These are phyloP conservation scores for Chironomus striatipennis DNA, from an alignment of 1,140 invertebrate genomes.

Conservation along the genomic window DNA sequence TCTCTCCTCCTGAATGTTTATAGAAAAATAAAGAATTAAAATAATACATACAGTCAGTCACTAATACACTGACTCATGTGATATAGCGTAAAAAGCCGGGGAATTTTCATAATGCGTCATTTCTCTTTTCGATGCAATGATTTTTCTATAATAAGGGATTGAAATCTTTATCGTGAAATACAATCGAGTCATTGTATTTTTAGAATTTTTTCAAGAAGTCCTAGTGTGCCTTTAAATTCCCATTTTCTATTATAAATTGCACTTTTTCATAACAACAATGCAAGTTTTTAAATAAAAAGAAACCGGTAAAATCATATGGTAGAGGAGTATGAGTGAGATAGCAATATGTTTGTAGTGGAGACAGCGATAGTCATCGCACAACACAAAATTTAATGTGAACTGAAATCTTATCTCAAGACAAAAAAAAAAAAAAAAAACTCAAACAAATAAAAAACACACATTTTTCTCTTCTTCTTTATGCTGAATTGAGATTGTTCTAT, in stretches of 20 bases:
- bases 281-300: background rate
- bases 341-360: background rate
- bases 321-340: background rate
- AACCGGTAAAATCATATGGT: constrained; percentile 13
- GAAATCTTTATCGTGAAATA: too few species aligned
- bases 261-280: too few species aligned
- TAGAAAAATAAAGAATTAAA: constrained; percentile 21
- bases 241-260: too few species aligned
- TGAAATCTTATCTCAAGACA: background rate
- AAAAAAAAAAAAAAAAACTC: too few species aligned
- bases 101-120: constrained; percentile 16
- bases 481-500: background rate
- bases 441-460: background rate
- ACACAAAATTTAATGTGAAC: too few species aligned
- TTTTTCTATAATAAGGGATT: background rate
- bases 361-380: too few species aligned
- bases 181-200: too few species aligned
- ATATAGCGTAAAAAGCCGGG: constrained; percentile 17
- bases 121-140: background rate
- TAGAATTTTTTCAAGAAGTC: too few species aligned
- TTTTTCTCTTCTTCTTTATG: background rate
- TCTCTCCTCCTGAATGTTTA: constrained; percentile 20
- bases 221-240: too few species aligned
- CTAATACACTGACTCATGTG: constrained; percentile 2
- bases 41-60: constrained; percentile 21